Conservation (phyloP, 2,113 vertebrate genomes). For the Psilopogon haemacephalus region DNA sequence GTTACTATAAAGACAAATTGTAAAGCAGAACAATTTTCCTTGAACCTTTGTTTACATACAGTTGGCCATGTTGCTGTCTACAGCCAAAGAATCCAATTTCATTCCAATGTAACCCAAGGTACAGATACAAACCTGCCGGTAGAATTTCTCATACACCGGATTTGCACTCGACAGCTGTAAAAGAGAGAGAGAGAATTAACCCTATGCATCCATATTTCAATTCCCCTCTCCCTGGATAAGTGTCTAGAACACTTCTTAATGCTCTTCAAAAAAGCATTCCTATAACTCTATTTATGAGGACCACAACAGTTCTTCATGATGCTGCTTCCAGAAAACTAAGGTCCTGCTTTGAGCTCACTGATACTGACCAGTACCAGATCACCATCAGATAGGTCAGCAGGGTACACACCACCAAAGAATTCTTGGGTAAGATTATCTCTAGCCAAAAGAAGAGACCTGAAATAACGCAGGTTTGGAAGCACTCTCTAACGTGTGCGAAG, state of each 20-base stretch:
- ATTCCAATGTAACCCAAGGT: not conserved
- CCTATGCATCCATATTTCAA: not conserved
- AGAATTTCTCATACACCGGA: slow-evolving; percentile 96
- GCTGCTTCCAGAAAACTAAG: not conserved
- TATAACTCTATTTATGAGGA: not conserved
- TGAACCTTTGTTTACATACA: not conserved
- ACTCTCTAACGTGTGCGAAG: not conserved
- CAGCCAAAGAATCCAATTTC: not conserved
- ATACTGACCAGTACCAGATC: not conserved
- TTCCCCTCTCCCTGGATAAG: not conserved
- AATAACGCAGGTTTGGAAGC: not conserved
- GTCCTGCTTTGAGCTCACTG: not conserved
- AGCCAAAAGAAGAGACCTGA: not conserved
- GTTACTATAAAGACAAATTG: not conserved
- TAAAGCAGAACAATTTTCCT: not conserved
- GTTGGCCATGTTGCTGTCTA: not conserved
- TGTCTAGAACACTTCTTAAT: not conserved
- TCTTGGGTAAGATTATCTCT: not conserved
- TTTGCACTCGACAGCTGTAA: slow-evolving; percentile 94
- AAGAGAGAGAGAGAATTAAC: not conserved
- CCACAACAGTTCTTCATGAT: not conserved
- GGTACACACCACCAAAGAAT: not conserved
- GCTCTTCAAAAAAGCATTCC: not conserved
- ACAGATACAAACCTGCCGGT: slow-evolving; percentile 87
- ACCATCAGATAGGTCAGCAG: not conserved